phyloP scores from a whole-genome alignment of 2,888 invertebrate genomes.

The Rhagophthalmus giganteus region DNA sequence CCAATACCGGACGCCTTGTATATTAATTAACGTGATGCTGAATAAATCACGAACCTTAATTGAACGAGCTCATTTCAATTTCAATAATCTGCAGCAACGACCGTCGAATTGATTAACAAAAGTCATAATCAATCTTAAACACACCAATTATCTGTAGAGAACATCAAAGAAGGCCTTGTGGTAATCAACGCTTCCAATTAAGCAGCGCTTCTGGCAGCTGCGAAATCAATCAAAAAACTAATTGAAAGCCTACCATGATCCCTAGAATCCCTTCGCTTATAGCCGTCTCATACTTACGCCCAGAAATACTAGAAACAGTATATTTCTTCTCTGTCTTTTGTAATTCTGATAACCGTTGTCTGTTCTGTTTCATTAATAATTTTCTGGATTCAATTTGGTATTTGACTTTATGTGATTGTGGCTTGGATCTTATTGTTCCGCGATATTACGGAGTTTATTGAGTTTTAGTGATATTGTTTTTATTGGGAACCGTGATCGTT shows the following conservation, averaged over 20 bases:
- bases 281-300: constrained; percentile 30
- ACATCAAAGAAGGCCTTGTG: constrained; percentile 52
- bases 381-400: constrained; percentile 53
- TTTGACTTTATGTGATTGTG: constrained; percentile 53
- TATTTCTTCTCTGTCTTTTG: constrained; percentile 31
- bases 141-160: constrained; percentile 53
- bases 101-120: constrained; percentile 49
- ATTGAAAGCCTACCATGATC: constrained; percentile 55
- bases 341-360: constrained; percentile 41
- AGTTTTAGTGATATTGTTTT: constrained; percentile 51
- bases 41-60: constrained; percentile 29
- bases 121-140: constrained; percentile 56
- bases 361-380: constrained; percentile 54
- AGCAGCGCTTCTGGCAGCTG: constrained; percentile 53
- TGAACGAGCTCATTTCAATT: constrained; percentile 33
- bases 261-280: constrained; percentile 48
- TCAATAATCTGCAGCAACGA: constrained; percentile 32
- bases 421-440: constrained; percentile 49
- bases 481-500: constrained; percentile 44
- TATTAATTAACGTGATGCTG: constrained; percentile 27
- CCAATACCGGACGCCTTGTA: constrained; percentile 12
- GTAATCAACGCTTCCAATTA: constrained; percentile 57
- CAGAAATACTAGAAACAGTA: constrained; percentile 9
- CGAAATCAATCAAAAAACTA: constrained; percentile 57
- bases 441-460: constrained; percentile 52